phyloP scores from a whole-genome alignment of 2,797 vertebrate genomes.

The Acanthiza pusilla region DNA sequence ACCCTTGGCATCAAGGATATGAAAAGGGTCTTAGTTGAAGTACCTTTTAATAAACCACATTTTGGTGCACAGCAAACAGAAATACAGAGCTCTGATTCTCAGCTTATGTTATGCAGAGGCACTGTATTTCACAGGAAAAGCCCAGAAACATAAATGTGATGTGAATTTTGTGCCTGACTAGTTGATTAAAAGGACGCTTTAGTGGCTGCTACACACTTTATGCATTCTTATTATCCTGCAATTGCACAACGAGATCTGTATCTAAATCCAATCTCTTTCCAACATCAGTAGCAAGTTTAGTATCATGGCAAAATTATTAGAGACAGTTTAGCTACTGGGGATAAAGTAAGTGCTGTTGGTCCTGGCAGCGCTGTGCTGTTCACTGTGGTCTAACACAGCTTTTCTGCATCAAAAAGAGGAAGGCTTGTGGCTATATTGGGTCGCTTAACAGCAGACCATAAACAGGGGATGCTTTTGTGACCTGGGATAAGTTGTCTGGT shows the following conservation, averaged over 20 bases:
- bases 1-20: not conserved
- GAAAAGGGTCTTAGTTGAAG: not conserved
- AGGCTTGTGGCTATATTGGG: fast-evolving
- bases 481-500: not conserved
- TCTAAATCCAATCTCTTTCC: not conserved
- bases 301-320: not conserved
- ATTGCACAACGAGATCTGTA: not conserved
- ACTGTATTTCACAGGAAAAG: not conserved
- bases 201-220: not conserved
- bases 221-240: not conserved
- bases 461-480: not conserved
- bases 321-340: not conserved
- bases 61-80: not conserved
- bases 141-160: not conserved
- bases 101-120: fast-evolving
- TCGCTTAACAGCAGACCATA: not conserved
- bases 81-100: not conserved
- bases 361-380: not conserved
- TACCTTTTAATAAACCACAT: not conserved
- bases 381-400: not conserved
- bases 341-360: not conserved
- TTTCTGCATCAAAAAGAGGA: not conserved
- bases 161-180: not conserved
- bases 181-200: not conserved
- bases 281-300: not conserved